A percentile compares a stretch with the other conserved stretches of the same genome.
Conservation (phyloP, 2,113 vertebrate species). For the Pelecanus crispus region DNA sequence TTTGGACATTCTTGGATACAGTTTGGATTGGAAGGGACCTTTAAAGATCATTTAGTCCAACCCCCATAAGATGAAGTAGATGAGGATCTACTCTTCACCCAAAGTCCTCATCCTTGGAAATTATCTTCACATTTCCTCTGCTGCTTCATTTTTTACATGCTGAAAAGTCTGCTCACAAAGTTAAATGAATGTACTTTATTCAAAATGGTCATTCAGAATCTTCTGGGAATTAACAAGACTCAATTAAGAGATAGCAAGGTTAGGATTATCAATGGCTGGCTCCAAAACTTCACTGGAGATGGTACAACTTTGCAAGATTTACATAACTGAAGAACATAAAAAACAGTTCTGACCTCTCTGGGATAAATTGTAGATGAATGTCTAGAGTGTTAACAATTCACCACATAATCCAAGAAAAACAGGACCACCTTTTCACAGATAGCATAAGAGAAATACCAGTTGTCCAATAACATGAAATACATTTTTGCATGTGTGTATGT, state of each 20-base stretch:
- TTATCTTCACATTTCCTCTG: neutral
- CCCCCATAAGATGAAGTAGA: neutral
- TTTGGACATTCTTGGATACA: neutral
- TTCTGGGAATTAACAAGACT: neutral
- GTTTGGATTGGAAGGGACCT: neutral
- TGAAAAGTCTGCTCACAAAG: neutral
- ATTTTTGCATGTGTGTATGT: neutral
- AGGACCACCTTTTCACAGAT: neutral
- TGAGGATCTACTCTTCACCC: neutral
- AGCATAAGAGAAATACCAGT: neutral
- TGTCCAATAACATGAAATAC: neutral
- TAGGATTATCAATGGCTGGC: neutral
- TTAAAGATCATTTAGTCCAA: neutral
- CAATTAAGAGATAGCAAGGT: neutral
- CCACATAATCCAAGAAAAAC: neutral
- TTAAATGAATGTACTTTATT: neutral
- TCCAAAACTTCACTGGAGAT: neutral
- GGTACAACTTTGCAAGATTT: neutral
- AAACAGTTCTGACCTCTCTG: neutral
- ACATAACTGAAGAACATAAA: neutral
- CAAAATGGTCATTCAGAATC: too few relatives aligned
- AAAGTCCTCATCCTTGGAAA: neutral
- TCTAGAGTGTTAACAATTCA: neutral
- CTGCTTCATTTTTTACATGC: neutral
- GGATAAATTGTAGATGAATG: neutral